phyloP scores from a whole-genome alignment of 2,113 vertebrate species.

The Anolis sagrei region DNA sequence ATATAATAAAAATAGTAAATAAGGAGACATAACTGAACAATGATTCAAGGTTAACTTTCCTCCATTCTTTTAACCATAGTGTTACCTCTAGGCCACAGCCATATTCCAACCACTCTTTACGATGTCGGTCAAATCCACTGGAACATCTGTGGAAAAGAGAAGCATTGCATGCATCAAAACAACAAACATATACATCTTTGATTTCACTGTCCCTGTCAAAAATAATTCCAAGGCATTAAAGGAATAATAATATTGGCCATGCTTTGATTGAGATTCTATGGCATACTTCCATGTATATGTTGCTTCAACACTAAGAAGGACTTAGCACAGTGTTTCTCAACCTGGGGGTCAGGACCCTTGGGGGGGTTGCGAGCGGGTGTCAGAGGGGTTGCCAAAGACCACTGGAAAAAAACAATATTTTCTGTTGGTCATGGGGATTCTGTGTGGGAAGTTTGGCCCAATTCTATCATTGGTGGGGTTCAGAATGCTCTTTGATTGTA shows the following conservation, averaged over 20 bases:
- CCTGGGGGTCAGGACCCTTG: too few relatives aligned
- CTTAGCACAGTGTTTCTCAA: too few relatives aligned
- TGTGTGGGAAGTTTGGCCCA: too few relatives aligned
- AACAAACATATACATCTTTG: background rate
- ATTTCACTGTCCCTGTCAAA: background rate
- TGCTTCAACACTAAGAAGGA: background rate
- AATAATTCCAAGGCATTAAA: background rate
- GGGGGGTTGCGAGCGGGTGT: too few relatives aligned
- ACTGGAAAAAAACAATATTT: too few relatives aligned
- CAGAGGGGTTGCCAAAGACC: too few relatives aligned
- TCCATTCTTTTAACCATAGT: background rate
- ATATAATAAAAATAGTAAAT: too few relatives aligned
- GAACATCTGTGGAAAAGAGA: constrained; percentile 83
- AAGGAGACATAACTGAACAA: background rate
- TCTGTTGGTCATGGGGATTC: too few relatives aligned
- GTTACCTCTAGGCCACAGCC: constrained; percentile 90
- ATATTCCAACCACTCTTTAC: constrained; percentile 92
- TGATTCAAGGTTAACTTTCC: background rate
- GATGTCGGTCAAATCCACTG: constrained; percentile 90
- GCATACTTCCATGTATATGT: background rate
- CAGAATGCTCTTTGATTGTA: too few relatives aligned
- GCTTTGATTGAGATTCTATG: background rate
- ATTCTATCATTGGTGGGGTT: too few relatives aligned
- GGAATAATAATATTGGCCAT: background rate
- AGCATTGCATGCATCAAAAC: background rate